These are phyloP conservation scores for Limosa lapponica DNA, from an alignment of 2,797 vertebrate species.

Conservation along the genomic window DNA sequence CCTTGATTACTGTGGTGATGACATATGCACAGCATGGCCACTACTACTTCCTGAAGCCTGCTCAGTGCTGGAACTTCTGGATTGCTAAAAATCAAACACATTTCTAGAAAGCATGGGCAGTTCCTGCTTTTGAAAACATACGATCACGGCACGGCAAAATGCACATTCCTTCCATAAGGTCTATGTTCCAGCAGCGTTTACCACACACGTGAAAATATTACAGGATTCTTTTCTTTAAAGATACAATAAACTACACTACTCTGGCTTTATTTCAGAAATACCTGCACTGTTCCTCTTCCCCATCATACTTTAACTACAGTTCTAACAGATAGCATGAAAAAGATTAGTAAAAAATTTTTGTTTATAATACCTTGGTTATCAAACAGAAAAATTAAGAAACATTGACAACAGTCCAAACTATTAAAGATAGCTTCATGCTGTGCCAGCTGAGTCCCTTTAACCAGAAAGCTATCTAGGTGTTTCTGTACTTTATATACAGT, in stretches of 20 bases:
- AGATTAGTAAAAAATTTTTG: neutral
- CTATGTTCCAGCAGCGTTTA: neutral
- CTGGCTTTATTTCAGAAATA: neutral
- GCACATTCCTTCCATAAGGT: neutral
- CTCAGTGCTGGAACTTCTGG: neutral
- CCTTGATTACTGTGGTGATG: neutral
- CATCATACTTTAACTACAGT: neutral
- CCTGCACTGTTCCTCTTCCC: neutral
- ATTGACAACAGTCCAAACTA: neutral
- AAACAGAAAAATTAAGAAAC: neutral
- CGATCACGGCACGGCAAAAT: neutral
- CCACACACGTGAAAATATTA: neutral
- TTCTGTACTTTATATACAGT: neutral
- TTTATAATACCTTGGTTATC: neutral
- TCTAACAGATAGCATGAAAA: neutral
- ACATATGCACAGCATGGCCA: accelerated
- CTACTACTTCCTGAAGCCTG: neutral
- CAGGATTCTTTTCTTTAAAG: neutral
- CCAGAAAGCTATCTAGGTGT: neutral
- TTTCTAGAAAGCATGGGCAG: neutral
- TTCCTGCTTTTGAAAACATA: neutral
- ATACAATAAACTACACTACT: neutral
- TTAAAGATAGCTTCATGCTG: neutral
- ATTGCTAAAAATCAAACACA: neutral
- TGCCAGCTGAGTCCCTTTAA: neutral